Percentiles rank a stretch among this genome's conserved stretches.
Evolutionary conservation across 92 coral and sea anemone genomes (phyloP).

Genomic region (Zoanthus sansibaricus): DNA sequence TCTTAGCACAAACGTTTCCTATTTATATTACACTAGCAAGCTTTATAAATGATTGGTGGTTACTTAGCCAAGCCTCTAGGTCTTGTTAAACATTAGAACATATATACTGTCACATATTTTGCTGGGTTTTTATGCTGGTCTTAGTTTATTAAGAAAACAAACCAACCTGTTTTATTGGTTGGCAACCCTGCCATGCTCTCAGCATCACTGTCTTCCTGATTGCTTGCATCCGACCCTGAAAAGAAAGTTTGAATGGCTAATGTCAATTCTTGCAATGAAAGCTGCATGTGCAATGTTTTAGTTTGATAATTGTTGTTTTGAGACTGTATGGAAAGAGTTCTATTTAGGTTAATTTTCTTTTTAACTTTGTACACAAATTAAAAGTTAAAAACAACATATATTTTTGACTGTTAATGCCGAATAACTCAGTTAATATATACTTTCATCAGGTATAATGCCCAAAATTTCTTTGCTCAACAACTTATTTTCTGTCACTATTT

Average conservation of each 20-base stretch:
- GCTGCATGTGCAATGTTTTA: no score
- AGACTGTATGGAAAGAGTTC: no score
- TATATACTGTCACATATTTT: neutral
- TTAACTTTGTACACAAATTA: neutral
- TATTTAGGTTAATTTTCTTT: neutral
- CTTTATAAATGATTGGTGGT: neutral
- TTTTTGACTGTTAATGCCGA: neutral
- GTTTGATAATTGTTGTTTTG: no score
- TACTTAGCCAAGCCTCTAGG: neutral
- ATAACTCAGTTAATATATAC: no score
- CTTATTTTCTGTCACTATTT: no score
- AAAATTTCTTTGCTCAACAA: no score
- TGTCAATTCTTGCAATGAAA: neutral
- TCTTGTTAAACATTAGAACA: neutral
- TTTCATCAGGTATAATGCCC: no score
- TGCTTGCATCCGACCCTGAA: neutral
- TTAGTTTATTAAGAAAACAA: neutral
- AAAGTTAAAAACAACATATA: neutral
- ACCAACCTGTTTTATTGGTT: neutral
- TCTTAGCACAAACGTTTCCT: neutral
- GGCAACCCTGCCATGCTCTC: neutral
- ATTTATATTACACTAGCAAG: neutral
- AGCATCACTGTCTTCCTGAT: neutral
- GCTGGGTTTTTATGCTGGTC: neutral
- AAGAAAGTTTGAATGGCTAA: neutral